Percentiles rank a stretch among this genome's conserved stretches.
These are phyloP conservation scores for Orius insidiosus DNA, from an alignment of 1,140 invertebrate species.

Conservation along the genomic window DNA sequence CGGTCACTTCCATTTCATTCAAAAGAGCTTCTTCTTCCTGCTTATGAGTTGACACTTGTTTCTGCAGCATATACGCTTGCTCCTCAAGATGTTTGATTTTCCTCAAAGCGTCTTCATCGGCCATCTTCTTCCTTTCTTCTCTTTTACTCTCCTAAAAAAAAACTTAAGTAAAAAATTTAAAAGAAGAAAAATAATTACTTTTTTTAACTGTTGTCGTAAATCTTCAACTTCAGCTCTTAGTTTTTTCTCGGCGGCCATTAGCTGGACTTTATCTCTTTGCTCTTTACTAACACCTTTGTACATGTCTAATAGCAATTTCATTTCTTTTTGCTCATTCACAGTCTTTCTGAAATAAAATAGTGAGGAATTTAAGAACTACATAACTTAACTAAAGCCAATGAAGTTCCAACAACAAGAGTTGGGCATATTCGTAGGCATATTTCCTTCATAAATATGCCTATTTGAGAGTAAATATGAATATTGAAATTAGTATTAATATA, in stretches of 20 bases:
- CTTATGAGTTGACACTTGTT: constrained; percentile 69
- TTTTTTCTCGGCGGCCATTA: constrained; percentile 91
- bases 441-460: too few species aligned
- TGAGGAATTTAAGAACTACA: too few species aligned
- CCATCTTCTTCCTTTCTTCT: constrained; percentile 78
- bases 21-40: constrained; percentile 92
- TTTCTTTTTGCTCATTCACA: constrained; percentile 75
- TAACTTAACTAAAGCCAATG: too few species aligned
- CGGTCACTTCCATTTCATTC: constrained; percentile 98
- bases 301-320: constrained; percentile 90
- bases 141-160: constrained; percentile 65
- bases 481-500: too few species aligned
- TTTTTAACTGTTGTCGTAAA: constrained; percentile 63
- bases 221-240: constrained; percentile 78
- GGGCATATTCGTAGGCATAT: too few species aligned
- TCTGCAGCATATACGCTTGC: constrained; percentile 64
- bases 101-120: constrained; percentile 84
- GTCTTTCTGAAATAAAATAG: constrained; percentile 59
- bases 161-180: constrained; percentile 6
- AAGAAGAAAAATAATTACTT: constrained; percentile 30
- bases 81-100: constrained; percentile 93
- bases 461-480: too few species aligned
- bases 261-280: constrained; percentile 84
- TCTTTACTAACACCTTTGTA: constrained; percentile 94
- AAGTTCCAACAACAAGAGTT: too few species aligned